Evolutionary conservation across 2,113 vertebrate species (phyloP).

Genomic region (Meleagris gallopavo): DNA sequence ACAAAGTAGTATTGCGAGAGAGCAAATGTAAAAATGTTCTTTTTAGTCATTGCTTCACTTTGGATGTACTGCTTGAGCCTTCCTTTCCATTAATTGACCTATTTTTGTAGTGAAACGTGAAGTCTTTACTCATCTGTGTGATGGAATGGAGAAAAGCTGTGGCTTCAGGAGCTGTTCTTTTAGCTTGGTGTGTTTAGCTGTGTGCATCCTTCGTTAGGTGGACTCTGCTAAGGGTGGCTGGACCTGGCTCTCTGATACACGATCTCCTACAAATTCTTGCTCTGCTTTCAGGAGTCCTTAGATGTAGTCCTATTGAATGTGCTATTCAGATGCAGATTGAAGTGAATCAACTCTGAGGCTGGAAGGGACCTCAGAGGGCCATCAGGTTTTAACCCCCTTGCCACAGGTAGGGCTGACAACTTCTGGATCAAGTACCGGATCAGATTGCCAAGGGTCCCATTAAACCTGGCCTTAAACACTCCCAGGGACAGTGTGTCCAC

Average conservation of each 20-base stretch:
- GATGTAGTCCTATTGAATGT: rapidly evolving
- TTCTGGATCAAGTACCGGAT: no score
- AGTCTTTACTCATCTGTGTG: rapidly evolving
- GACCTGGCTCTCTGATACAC: rapidly evolving
- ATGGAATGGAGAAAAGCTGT: neutral
- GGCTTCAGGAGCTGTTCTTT: no score
- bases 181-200: neutral
- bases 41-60: rapidly evolving
- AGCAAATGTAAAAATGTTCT: rapidly evolving
- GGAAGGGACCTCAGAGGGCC: no score
- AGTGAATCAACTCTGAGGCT: no score
- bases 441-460: no score
- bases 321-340: neutral
- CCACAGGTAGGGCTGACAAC: no score
- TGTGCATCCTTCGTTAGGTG: neutral
- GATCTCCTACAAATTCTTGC: neutral
- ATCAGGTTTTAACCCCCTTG: no score
- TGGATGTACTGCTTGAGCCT: neutral
- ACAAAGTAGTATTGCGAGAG: rapidly evolving
- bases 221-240: neutral
- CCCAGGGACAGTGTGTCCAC: no score
- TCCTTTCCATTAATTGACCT: neutral
- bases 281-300: neutral
- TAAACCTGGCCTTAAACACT: no score
- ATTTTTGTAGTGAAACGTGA: rapidly evolving